phyloP scores from a whole-genome alignment of 1,140 invertebrate genomes.

The Tetraneura akinire region DNA sequence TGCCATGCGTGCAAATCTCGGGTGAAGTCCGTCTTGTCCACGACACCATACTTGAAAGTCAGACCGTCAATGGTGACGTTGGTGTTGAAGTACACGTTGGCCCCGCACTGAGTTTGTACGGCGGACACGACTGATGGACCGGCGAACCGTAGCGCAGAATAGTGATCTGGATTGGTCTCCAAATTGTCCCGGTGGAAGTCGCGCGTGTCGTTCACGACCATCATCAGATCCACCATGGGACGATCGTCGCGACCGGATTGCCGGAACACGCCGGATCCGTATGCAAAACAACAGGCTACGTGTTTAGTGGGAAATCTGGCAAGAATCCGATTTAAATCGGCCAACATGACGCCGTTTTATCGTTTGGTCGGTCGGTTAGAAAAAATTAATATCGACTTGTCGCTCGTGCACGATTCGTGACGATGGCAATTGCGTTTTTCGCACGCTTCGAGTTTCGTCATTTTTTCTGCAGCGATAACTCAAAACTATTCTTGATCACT shows the following conservation, averaged over 20 bases:
- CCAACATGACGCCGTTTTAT: no score
- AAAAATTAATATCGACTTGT: no score
- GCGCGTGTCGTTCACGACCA: constrained; percentile 72
- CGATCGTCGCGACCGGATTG: constrained; percentile 65
- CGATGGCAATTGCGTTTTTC: no score
- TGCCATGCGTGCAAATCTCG: constrained; percentile 93
- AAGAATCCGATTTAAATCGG: constrained; percentile 60
- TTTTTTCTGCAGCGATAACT: no score
- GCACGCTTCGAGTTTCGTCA: no score
- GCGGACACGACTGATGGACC: constrained; percentile 71
- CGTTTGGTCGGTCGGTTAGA: no score
- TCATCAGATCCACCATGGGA: constrained; percentile 90
- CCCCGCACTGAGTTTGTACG: constrained; percentile 83
- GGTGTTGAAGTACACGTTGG: constrained; percentile 94
- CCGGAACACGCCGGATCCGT: constrained; percentile 89
- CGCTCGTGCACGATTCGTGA: no score
- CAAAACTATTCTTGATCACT: no score
- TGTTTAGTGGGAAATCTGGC: constrained; percentile 68
- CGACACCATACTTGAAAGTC: constrained; percentile 93
- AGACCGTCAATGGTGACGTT: constrained; percentile 73
- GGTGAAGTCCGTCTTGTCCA: constrained; percentile 78
- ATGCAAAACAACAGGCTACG: constrained; percentile 84
- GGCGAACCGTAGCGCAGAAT: constrained; percentile 79
- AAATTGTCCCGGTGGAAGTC: constrained; percentile 88
- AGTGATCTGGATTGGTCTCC: constrained; percentile 79